Evolutionary conservation across 64 coral and sea anemone genomes (phyloP), one percentile per base, ranked within the genome.

Genomic region (Cladopsammia gracilis): DNA sequence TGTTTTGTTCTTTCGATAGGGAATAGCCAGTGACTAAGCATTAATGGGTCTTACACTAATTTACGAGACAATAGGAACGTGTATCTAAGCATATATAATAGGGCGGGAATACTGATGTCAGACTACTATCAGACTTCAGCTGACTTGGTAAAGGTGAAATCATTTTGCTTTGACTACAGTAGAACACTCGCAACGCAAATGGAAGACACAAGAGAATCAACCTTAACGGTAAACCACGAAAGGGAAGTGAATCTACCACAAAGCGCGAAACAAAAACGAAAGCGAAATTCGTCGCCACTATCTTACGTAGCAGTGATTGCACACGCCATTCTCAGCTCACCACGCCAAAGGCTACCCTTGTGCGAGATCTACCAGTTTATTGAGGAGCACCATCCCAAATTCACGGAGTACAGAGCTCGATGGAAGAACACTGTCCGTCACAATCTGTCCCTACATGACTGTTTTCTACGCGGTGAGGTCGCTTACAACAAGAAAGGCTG

Each of bases 381-480:
- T 47, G 25, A 78, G 24, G 42, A 80, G 20, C 46, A 80, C n/a
- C 77, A 88, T 59, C 52, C 62, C 9, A 74, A 82, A 56, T 88
- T 93, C 46, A 80, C 85, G 57, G 74, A 77, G 48, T 58, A 75
- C 60, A 57, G 92, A 7, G 52, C 50, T 3, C 84, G 92, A 4
- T 93, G 92, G 92, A 93, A 88, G 59, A 93, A 93, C 86, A 93
- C 92, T 6, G 92, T 93, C 16, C 92, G 92, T 10, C 92, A 93
- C 57, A 93, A 93, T 65, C 54, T 93, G 9, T 93, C 92, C 3
- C 51, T 93, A 6, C 92, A 93, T 22, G 92, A 93, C 14, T 93
- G 92, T 48, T 93, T 93, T 73, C 47, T 80, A 14, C 76, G 77
- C 46, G 92, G 92, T 3, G 92, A 88, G 50, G 18, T 88, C 0